Conservation (phyloP, 2,113 vertebrate genomes). For the Choloepus hoffmanni region DNA sequence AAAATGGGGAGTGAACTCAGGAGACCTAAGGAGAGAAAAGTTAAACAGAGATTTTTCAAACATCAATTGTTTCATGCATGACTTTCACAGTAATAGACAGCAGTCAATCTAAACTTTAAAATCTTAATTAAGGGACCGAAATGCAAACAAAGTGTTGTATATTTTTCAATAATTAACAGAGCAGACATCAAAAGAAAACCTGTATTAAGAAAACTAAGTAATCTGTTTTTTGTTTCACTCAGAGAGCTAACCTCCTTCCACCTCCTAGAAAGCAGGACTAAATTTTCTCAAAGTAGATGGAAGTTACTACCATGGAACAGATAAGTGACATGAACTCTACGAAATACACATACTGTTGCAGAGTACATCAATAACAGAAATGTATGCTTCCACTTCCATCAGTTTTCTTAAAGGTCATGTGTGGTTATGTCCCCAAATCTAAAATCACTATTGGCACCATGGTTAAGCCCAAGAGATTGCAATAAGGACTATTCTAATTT, state of each 20-base stretch:
- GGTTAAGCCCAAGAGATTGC: background rate
- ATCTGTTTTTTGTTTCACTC: background rate
- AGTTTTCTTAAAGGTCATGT: background rate
- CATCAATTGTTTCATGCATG: background rate
- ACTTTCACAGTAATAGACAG: background rate
- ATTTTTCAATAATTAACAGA: slow-evolving; percentile 30
- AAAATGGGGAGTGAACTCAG: no score
- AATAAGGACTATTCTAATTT: background rate
- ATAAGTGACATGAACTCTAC: background rate
- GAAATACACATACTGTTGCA: background rate
- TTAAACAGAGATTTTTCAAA: background rate
- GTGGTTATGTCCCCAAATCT: background rate
- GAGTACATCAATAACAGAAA: background rate
- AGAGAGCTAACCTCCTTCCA: background rate
- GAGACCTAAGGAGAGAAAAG: no score
- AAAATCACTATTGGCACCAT: background rate
- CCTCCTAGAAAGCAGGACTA: background rate
- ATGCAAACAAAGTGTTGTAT: background rate
- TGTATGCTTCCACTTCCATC: background rate
- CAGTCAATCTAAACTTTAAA: background rate
- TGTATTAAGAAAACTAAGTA: background rate
- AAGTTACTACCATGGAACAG: background rate
- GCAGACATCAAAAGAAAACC: background rate
- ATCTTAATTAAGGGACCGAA: background rate
- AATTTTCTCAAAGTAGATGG: background rate